Evolutionary conservation across 2,113 vertebrate genomes (phyloP).

Genomic region (Cyanoramphus novaezelandiae): DNA sequence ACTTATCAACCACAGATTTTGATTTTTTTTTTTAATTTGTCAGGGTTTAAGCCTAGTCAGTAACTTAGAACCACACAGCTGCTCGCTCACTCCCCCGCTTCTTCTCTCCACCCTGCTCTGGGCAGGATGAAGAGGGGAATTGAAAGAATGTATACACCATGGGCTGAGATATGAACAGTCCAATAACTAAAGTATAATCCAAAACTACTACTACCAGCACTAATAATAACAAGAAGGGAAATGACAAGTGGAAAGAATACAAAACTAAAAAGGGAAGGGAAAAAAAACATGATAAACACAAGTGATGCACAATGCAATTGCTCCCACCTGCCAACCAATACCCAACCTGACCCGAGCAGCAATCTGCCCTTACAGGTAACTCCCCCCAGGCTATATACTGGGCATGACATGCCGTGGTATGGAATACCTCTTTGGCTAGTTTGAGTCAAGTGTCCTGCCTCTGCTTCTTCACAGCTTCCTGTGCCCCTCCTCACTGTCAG

Average conservation of each 20-base stretch:
- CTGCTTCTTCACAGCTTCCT: neutral
- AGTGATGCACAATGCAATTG: neutral
- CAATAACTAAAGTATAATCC: neutral
- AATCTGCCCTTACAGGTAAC: neutral
- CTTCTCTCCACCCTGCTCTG: neutral
- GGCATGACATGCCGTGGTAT: neutral
- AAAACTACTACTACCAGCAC: neutral
- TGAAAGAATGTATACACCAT: neutral
- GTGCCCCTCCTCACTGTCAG: neutral
- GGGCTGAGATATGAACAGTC: neutral
- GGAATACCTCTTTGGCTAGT: neutral
- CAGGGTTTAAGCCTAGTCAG: neutral
- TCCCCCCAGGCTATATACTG: neutral
- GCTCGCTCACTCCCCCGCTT: neutral
- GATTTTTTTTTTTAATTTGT: neutral
- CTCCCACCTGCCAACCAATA: neutral
- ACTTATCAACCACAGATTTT: neutral
- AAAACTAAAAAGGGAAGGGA: neutral
- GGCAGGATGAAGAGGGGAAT: neutral
- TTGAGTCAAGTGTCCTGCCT: neutral
- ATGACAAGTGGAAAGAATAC: neutral
- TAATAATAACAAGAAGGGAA: neutral
- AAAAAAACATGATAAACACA: neutral
- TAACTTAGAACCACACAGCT: neutral
- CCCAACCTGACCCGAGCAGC: neutral